phyloP scores from a whole-genome alignment of 1,140 invertebrate genomes.

The Nebria ingens region DNA sequence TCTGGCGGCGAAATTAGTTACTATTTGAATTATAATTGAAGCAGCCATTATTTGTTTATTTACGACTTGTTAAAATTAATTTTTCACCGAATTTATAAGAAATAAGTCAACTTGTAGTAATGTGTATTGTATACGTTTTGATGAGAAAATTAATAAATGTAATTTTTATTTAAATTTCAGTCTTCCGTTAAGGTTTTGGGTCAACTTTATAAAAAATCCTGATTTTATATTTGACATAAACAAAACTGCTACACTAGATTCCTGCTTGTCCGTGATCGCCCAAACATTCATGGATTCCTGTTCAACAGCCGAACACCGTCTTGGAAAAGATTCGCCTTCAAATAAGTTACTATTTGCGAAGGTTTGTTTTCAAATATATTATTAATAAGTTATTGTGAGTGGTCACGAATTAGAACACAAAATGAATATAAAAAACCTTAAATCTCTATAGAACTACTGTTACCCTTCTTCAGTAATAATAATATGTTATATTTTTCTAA shows the following conservation, averaged over 20 bases:
- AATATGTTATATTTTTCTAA: constrained; percentile 16
- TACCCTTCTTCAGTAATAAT: constrained; percentile 3
- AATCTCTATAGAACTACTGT: background rate
- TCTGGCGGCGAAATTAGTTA: background rate
- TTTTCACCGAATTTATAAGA: too few species aligned
- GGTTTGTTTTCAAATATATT: constrained; percentile 27
- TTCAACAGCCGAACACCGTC: constrained; percentile 74
- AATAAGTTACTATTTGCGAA: constrained; percentile 92
- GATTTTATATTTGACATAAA: constrained; percentile 95
- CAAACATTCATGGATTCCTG: constrained; percentile 96
- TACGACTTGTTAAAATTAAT: too few species aligned
- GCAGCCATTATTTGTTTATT: too few species aligned
- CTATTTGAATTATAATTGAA: background rate
- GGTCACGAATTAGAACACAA: too few species aligned
- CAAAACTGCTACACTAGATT: constrained; percentile 84
- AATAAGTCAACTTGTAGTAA: too few species aligned
- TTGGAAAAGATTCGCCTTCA: constrained; percentile 90
- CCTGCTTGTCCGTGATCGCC: constrained; percentile 86
- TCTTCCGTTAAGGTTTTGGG: constrained; percentile 89
- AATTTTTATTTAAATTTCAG: constrained; percentile 38
- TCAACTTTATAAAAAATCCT: constrained; percentile 94
- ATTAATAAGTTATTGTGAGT: background rate
- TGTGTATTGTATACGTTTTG: too few species aligned
- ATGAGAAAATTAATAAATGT: too few species aligned
- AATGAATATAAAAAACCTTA: background rate